Conservation (phyloP, 2,888 invertebrate species). For the Nomada ruficornis region DNA sequence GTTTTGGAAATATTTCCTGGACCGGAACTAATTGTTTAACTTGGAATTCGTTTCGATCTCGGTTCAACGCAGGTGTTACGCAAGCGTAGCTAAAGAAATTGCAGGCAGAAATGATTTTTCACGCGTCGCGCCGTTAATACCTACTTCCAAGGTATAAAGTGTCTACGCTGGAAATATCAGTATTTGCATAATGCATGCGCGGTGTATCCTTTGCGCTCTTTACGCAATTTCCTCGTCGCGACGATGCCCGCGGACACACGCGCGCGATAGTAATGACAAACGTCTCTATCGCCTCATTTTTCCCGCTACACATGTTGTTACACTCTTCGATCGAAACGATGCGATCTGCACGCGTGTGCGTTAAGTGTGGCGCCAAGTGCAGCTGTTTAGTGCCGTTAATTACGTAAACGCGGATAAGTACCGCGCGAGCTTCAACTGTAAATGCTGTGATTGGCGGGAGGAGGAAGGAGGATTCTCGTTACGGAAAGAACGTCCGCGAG, state of each 20-base stretch:
- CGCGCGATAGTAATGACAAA: background rate
- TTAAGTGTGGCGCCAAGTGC: conserved; percentile 49
- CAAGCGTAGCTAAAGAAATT: background rate
- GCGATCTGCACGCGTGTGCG: conserved; percentile 8
- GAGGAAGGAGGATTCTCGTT: conserved; percentile 42
- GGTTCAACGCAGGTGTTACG: no score
- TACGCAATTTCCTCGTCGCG: conserved; percentile 16
- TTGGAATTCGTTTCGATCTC: no score
- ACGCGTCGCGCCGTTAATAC: background rate
- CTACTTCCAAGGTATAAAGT: background rate
- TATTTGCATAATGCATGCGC: conserved; percentile 32
- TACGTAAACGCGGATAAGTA: conserved; percentile 56
- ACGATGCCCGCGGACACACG: background rate
- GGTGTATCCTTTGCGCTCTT: background rate
- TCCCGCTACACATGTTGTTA: background rate
- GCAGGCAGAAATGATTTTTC: background rate
- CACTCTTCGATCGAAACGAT: conserved; percentile 22
- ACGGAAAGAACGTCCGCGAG: conserved; percentile 28
- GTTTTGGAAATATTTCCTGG: no score
- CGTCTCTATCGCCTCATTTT: conserved; percentile 10
- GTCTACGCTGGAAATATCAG: conserved; percentile 4
- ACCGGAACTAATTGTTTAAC: no score
- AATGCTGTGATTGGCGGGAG: background rate
- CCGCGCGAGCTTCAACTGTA: background rate
- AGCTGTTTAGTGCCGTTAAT: conserved; percentile 63